phyloP scores from a whole-genome alignment of 2,888 invertebrate genomes.

The Lithophane leautieri region DNA sequence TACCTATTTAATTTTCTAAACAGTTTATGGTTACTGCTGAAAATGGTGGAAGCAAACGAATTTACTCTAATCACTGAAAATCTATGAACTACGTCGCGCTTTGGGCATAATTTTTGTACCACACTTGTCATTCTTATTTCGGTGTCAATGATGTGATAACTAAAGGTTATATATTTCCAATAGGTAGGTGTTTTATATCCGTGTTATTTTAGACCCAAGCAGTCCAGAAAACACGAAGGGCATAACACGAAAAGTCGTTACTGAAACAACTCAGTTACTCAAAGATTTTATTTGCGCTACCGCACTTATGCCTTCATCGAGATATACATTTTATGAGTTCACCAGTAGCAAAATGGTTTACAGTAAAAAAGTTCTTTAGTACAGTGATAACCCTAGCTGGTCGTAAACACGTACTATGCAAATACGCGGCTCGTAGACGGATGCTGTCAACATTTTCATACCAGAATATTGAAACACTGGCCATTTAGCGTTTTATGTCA shows the following conservation, averaged over 20 bases:
- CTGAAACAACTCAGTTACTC: conserved; percentile 27
- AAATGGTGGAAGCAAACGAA: background rate
- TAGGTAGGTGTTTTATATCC: conserved; percentile 15
- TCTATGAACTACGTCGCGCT: background rate
- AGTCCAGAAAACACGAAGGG: conserved; percentile 16
- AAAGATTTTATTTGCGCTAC: conserved; percentile 54
- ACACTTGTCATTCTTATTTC: background rate
- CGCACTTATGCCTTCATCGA: conserved; percentile 49
- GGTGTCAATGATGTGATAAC: background rate
- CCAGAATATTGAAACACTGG: conserved; percentile 70
- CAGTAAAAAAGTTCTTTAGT: conserved; percentile 58
- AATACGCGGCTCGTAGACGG: conserved; percentile 74
- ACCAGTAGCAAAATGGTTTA: conserved; percentile 55
- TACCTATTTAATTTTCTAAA: background rate
- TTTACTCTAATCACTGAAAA: background rate
- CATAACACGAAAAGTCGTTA: conserved; percentile 46
- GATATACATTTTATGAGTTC: conserved; percentile 63
- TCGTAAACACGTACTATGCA: conserved; percentile 78
- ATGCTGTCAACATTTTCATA: conserved; percentile 81
- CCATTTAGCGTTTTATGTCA: conserved; percentile 61
- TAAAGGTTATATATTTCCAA: conserved; percentile 10
- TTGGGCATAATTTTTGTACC: background rate
- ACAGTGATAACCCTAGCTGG: conserved; percentile 75
- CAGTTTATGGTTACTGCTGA: background rate
- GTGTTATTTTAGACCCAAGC: conserved; percentile 29